A percentile compares a stretch with the other conserved stretches of the same genome.
phyloP scores from a whole-genome alignment of 2,113 vertebrate species.

The Puffinus mauretanicus region DNA sequence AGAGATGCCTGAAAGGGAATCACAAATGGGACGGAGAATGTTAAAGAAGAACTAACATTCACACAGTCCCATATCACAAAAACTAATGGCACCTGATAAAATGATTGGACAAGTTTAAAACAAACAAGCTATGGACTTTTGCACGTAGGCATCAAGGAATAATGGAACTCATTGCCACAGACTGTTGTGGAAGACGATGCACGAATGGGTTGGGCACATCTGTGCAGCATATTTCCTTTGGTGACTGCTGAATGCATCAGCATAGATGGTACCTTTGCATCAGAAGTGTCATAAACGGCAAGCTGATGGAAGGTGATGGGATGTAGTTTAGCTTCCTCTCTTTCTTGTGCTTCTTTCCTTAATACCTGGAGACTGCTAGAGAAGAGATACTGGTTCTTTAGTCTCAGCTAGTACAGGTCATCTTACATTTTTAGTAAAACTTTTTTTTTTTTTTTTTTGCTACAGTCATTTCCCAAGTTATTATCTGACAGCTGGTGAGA shows the following conservation, averaged over 20 bases:
- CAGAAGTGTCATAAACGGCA: neutral
- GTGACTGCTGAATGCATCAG: neutral
- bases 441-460: neutral
- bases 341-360: neutral
- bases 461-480: neutral
- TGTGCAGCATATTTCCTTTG: neutral
- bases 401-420: neutral
- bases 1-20: neutral
- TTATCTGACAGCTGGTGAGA: neutral
- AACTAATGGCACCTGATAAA: constrained; percentile 1
- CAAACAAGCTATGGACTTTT: neutral
- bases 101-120: constrained; percentile 27
- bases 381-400: neutral
- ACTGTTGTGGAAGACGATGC: neutral
- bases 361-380: neutral
- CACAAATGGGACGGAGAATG: neutral
- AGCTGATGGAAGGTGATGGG: neutral
- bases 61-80: neutral
- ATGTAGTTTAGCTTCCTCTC: neutral
- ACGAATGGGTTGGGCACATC: neutral
- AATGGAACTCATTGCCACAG: neutral
- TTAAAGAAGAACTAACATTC: constrained; percentile 22
- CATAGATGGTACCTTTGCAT: neutral
- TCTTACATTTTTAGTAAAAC: neutral
- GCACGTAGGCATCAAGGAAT: neutral